These are phyloP conservation scores for Ormia ochracea DNA, from an alignment of 2,888 invertebrate genomes.

Conservation along the genomic window DNA sequence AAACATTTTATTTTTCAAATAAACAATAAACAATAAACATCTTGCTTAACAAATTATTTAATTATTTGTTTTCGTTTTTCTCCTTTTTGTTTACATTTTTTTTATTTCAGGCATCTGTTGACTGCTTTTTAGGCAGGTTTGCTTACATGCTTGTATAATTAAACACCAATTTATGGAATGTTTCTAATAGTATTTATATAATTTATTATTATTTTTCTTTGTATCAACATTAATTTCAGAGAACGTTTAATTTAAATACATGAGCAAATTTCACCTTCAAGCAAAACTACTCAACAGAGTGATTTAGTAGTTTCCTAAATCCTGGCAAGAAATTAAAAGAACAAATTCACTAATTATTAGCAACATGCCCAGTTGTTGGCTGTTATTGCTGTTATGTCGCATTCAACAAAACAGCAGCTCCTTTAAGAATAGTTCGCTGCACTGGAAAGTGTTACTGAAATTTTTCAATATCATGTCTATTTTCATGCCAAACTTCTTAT, in stretches of 20 bases:
- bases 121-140: conserved; percentile 54
- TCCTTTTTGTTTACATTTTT: conserved; percentile 5
- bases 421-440: too few species aligned
- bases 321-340: too few species aligned
- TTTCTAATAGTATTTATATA: conserved; percentile 18
- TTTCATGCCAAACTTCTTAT: too few species aligned
- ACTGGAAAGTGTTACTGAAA: too few species aligned
- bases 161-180: conserved; percentile 31
- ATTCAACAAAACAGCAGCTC: too few species aligned
- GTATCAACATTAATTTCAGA: neutral
- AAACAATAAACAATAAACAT: too few species aligned
- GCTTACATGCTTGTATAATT: conserved; percentile 24
- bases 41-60: conserved; percentile 21
- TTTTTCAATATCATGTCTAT: too few species aligned
- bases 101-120: conserved; percentile 60
- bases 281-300: neutral
- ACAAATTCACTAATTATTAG: too few species aligned
- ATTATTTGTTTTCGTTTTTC: conserved; percentile 1
- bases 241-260: neutral
- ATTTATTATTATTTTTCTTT: neutral
- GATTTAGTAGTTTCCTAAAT: neutral
- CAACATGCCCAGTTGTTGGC: too few species aligned
- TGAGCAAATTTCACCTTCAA: conserved; percentile 7
- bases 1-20: neutral
- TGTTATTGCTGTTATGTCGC: too few species aligned